Conservation (phyloP, 2,888 invertebrate genomes). For the Augochlorella aurata region DNA sequence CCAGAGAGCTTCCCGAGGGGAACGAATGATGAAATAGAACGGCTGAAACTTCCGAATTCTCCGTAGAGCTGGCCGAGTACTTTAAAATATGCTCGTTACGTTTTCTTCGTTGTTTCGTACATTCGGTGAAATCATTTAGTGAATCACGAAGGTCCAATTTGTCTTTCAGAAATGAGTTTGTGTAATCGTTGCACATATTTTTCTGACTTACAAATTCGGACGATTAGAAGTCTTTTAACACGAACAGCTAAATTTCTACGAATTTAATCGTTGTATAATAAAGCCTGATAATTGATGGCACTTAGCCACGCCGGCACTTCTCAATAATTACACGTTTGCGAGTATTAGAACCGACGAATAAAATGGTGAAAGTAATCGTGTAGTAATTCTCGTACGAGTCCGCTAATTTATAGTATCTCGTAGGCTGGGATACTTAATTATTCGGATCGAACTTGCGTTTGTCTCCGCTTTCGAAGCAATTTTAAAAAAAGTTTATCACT, state of each 20-base stretch:
- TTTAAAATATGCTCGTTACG: neutral
- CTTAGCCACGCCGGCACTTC: neutral
- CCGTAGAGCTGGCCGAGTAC: neutral
- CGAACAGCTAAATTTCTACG: neutral
- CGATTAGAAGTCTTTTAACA: too few species aligned
- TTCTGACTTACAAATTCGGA: too few species aligned
- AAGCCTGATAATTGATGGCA: neutral
- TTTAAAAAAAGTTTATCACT: neutral
- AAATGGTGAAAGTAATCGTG: neutral
- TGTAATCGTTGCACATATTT: too few species aligned
- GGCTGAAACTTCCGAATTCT: too few species aligned
- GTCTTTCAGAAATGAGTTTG: too few species aligned
- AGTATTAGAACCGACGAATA: neutral
- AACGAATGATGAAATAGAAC: neutral
- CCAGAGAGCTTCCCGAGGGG: neutral
- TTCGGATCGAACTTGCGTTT: neutral
- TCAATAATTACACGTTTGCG: neutral
- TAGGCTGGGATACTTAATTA: neutral
- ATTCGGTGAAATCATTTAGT: neutral
- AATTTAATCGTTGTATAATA: constrained; percentile 2
- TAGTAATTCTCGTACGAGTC: neutral
- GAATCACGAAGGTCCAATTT: too few species aligned
- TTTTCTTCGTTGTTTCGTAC: neutral
- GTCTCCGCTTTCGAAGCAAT: neutral
- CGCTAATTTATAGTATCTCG: neutral